phyloP scores from a whole-genome alignment of 2,888 invertebrate genomes.

The Cosmopolites sordidus region DNA sequence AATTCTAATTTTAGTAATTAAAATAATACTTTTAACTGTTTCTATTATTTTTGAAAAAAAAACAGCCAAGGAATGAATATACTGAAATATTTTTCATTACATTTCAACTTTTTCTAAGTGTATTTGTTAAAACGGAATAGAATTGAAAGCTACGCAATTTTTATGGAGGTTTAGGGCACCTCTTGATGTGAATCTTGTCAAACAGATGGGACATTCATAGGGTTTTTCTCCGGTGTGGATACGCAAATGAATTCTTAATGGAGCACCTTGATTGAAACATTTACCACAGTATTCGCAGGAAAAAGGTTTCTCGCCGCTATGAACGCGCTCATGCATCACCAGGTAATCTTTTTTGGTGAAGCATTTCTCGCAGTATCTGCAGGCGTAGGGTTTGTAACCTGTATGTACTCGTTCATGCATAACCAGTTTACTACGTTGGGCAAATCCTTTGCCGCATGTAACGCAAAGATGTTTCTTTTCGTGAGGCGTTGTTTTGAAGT shows the following conservation, averaged over 20 bases:
- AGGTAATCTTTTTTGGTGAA: slow-evolving; percentile 38
- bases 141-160: slow-evolving; percentile 16
- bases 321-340: slow-evolving; percentile 38
- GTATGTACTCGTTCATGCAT: slow-evolving; percentile 33
- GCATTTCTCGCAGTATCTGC: slow-evolving; percentile 40
- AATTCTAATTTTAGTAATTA: no score
- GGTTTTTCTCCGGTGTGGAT: slow-evolving; percentile 40
- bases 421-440: slow-evolving; percentile 38
- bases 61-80: no score
- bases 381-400: slow-evolving; percentile 32
- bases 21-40: no score
- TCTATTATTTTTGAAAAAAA: no score
- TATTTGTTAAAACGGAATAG: no score
- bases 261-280: slow-evolving; percentile 34
- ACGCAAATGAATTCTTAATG: slow-evolving; percentile 35
- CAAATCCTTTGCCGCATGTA: slow-evolving; percentile 43
- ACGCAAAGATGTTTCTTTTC: slow-evolving; percentile 42
- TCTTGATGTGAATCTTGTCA: slow-evolving; percentile 33
- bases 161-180: slow-evolving; percentile 24
- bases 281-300: slow-evolving; percentile 37
- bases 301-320: slow-evolving; percentile 42
- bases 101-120: no score
- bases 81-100: no score
- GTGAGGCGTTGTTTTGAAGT: slow-evolving; percentile 33
- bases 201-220: slow-evolving; percentile 35